Conservation (phyloP, 2,888 invertebrate species). For the Dione juno region DNA sequence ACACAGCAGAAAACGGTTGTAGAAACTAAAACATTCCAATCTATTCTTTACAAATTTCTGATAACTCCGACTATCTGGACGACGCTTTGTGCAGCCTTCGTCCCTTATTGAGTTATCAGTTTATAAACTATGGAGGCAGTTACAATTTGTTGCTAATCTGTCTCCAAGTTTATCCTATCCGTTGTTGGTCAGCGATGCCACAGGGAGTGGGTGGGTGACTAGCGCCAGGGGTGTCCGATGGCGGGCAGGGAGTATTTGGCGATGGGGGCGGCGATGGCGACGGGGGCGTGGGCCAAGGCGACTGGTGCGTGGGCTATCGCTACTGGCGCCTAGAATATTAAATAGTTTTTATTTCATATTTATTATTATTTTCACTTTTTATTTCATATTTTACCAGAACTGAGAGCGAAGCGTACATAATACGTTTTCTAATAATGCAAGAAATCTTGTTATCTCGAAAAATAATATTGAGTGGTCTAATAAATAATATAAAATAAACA, state of each 20-base stretch:
- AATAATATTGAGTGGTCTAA: too few species aligned
- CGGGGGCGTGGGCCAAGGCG: conserved; percentile 63
- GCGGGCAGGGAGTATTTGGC: conserved; percentile 58
- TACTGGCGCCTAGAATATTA: conserved; percentile 51
- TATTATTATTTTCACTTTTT: too few species aligned
- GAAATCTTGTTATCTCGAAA: too few species aligned
- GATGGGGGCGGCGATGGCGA: conserved; percentile 67
- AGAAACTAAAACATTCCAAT: conserved; percentile 42
- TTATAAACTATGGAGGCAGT: conserved; percentile 31
- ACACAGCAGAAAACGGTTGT: conserved; percentile 44
- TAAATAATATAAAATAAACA: too few species aligned
- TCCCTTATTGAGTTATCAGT: conserved; percentile 34
- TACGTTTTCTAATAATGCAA: too few species aligned
- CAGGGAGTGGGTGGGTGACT: conserved; percentile 51
- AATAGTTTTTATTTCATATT: too few species aligned
- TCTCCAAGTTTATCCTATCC: conserved; percentile 29
- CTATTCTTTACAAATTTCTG: conserved; percentile 25
- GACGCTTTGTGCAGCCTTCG: conserved; percentile 38
- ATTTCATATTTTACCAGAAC: too few species aligned
- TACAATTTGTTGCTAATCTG: conserved; percentile 13
- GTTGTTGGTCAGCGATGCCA: conserved; percentile 52
- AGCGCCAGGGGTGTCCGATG: conserved; percentile 74
- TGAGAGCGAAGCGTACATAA: too few species aligned
- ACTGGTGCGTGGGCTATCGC: conserved; percentile 61
- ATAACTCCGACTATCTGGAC: conserved; percentile 28